Evolutionary conservation across 2,113 vertebrate genomes (phyloP), one percentile per base, ranked within the genome.

Genomic region (Burhinus oedicnemus): DNA sequence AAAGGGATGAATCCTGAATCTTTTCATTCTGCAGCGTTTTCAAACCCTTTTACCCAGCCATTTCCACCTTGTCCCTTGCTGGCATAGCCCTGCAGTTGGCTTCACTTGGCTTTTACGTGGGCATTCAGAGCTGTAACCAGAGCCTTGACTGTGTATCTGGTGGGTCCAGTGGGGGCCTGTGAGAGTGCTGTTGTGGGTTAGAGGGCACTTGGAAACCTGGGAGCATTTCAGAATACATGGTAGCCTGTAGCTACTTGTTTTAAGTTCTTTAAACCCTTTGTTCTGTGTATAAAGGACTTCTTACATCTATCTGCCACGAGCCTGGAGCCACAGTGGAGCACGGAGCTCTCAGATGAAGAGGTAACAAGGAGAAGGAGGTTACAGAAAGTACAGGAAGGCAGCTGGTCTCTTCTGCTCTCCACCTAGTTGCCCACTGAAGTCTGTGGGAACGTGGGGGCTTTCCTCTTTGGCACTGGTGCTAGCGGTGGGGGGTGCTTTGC

Each of bases 211-310:
- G 58, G 30, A 87, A 83, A 83, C 60, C 52, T 58, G 38, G 47
- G 52, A 70, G 15, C 22, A 9, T 91, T 91, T 90, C 82, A 86
- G 82, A 95, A 76, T 51, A 42, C 11, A 2, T 5, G 15, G 38
- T 79, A 82, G 51, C 54, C 86, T 87, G 27, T 45, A 93, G 69
- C 47, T 86, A 69, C 81, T 89, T 70, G 65, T 61, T 83, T 87
- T 58, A 93, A 69, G 91, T 87, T 97, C 77, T 97, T 82, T 88
- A 87, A 83, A 93, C 93, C 92, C 95, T 98, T 98, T 98, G 96
- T 99, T 98, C 97, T 98, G 83, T 97, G 95, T 96, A 95, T 97
- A 96, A 99, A 99, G 99, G 99, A 98, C 98, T 97, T 98, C 99
- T 97, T 99, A 98, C 98, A 93, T 98, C 97, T 98, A 98, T 98